A percentile compares a stretch with the other conserved stretches of the same genome.
Conservation (phyloP, 1,140 invertebrate species). For the Antheraea mylitta region DNA sequence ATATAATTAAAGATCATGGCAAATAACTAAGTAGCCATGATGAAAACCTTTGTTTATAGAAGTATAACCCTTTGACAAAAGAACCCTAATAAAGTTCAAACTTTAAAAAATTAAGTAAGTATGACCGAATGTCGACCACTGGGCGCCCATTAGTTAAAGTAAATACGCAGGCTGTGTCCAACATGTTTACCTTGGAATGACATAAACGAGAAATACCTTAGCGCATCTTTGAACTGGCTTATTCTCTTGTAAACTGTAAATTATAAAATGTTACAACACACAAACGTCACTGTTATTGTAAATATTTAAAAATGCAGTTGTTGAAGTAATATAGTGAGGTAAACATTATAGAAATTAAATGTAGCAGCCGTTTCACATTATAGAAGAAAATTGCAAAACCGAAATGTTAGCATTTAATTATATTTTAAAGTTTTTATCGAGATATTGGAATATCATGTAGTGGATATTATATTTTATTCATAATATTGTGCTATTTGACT, state of each 20-base stretch:
- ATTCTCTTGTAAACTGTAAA: not conserved
- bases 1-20: no score
- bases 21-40: no score
- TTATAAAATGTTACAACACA: not conserved
- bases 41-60: no score
- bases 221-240: not conserved
- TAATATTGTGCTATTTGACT: no score
- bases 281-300: not conserved
- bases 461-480: no score
- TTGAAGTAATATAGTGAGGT: not conserved
- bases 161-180: not conserved
- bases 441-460: no score
- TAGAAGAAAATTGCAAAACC: not conserved
- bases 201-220: not conserved
- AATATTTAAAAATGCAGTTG: not conserved
- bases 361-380: not conserved
- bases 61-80: no score
- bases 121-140: no score
- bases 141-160: no score
- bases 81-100: no score
- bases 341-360: not conserved
- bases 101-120: no score
- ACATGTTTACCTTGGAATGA: conserved; percentile 18
- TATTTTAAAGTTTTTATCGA: not conserved
- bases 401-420: not conserved